Base-by-base conservation (phyloP, 2,113 vertebrate genomes). In the Apeltes quadracus region DNA sequence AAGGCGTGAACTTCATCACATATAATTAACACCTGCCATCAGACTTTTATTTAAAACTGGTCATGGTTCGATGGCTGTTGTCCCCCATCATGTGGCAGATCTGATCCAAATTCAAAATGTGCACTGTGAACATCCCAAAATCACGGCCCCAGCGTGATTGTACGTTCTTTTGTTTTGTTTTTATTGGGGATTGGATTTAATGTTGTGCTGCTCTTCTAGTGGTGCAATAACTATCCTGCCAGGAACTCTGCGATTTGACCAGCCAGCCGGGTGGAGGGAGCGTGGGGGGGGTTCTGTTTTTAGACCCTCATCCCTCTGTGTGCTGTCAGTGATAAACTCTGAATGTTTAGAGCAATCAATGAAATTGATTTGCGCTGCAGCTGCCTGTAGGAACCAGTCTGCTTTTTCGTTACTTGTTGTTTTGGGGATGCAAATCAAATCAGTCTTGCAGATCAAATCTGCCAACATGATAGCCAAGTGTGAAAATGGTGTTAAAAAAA, bases 11-110 rank as follows among this genome's bases (percentile, higher is more conserved):
- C 6, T 32, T 41, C 5, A 23, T 1, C 25, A 13, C 32, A 56
- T 18, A 15, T 39, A 64, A n/a, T 43, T 36, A 71, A 58, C n/a
- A 29, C 7, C 23, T 36, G 44, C 20, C 16, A 9, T 46, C 18
- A 46, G 2, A 18, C 16, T 46, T 46, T 69, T 55, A 54, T 71
- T 55, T 50, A 59, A 75, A 69, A 23, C 20, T 39, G n/a, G n/a
- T 25, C 58, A 25, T 10, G 22, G 14, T 41, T 61, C 3, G 0
- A 9, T 69, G 12, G n/a, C 11, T 36, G 2, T 27, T 58, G 39
- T 16, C 53, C 53, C 22, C 9, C 27, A 15, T 29, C 12, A 32
- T 16, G 18, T n/a, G n/a, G 51, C 12, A 27, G 20, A 54, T 0
- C 22, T 38, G n/a, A n/a, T n/a, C 15, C 43, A 44, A 18, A 44